Evolutionary conservation across 2,888 invertebrate genomes (phyloP).

Genomic region (Cotesia congregata): DNA sequence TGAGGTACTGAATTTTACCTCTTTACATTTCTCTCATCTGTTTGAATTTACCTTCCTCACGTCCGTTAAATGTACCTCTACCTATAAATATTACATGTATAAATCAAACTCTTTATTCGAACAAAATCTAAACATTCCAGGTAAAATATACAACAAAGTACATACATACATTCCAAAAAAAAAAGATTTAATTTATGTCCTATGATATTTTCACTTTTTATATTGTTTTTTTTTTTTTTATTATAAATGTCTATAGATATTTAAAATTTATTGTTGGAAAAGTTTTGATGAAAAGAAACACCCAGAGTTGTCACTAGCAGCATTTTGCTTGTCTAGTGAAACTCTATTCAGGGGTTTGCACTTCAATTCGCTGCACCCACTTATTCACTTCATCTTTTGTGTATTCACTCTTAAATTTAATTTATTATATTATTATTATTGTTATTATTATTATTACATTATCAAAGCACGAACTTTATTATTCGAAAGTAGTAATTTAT

Average conservation of each 20-base stretch:
- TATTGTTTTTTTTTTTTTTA: not conserved
- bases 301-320: not conserved
- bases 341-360: not conserved
- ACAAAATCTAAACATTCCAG: not conserved
- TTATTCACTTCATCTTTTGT: not conserved
- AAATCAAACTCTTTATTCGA: not conserved
- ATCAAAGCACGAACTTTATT: not conserved
- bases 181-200: too few relatives aligned
- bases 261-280: not conserved
- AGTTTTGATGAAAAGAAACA: not conserved
- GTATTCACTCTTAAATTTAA: not conserved
- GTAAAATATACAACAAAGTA: not conserved
- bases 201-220: too few relatives aligned
- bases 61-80: not conserved
- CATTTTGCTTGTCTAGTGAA: not conserved
- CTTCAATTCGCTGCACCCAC: not conserved
- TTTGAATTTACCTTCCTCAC: not conserved
- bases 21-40: not conserved
- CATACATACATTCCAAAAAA: too few relatives aligned
- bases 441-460: not conserved
- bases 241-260: not conserved
- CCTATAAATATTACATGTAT: not conserved
- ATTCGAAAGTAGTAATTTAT: too few relatives aligned
- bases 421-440: not conserved
- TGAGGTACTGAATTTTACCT: constrained; percentile 1